These are phyloP conservation scores for Xyliphius kryptos DNA, from an alignment of 2,113 vertebrate genomes.

Conservation along the genomic window DNA sequence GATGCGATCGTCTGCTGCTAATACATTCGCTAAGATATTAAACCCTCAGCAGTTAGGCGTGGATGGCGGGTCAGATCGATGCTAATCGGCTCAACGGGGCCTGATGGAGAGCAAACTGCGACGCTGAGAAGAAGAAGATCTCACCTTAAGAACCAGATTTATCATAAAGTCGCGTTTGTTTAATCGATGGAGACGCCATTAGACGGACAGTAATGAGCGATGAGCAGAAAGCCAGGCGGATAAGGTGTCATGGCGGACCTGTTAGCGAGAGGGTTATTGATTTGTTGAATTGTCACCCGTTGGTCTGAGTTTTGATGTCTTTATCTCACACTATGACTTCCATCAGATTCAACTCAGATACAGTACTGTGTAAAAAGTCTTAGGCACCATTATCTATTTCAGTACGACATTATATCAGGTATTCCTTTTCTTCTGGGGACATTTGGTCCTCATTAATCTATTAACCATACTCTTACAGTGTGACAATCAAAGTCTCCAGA, in stretches of 20 bases:
- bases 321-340: no score
- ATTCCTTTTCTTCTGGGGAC: no score
- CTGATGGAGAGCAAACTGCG: conserved; percentile 38
- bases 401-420: no score
- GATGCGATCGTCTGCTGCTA: conserved; percentile 33
- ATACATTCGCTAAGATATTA: conserved; percentile 33
- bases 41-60: conserved; percentile 28
- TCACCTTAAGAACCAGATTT: conserved; percentile 30
- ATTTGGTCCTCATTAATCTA: no score
- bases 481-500: no score
- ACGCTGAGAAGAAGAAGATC: conserved; percentile 19
- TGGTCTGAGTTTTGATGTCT: no score
- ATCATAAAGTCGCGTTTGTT: conserved; percentile 32
- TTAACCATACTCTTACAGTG: no score
- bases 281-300: conserved; percentile 21
- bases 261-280: conserved; percentile 17
- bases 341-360: no score
- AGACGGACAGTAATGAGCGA: conserved; percentile 17
- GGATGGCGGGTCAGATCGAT: conserved; percentile 33
- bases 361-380: no score
- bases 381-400: no score
- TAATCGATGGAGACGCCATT: conserved; percentile 39
- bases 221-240: conserved; percentile 6
- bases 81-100: conserved; percentile 35
- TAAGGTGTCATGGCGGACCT: conserved; percentile 16